phyloP scores from a whole-genome alignment of 1,140 invertebrate species.

The Elymnias hypermnestra region DNA sequence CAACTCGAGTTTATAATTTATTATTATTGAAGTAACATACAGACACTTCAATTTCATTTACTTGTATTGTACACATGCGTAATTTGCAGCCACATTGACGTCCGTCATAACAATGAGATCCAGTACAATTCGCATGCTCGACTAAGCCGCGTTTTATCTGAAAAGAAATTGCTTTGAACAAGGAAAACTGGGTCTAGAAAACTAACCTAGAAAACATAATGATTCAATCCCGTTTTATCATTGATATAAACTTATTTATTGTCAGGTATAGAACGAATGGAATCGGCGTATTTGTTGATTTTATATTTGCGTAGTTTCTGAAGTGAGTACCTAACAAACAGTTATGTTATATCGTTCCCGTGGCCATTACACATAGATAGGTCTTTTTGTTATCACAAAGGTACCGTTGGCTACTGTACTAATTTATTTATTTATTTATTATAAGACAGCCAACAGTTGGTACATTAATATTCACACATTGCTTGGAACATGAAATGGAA shows the following conservation, averaged over 20 bases:
- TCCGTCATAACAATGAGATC: slow-evolving; percentile 6
- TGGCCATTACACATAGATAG: slow-evolving; percentile 27
- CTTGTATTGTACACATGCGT: too few relatives aligned
- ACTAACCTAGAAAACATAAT: slow-evolving; percentile 27
- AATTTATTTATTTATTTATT: not conserved
- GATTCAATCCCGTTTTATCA: slow-evolving; percentile 24
- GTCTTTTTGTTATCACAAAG: slow-evolving; percentile 33
- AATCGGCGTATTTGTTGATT: not conserved
- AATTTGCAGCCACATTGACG: not conserved
- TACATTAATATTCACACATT: too few relatives aligned
- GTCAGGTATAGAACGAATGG: slow-evolving; percentile 2
- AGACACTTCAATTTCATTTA: too few relatives aligned
- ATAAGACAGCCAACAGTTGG: too few relatives aligned
- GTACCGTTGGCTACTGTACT: slow-evolving; percentile 27
- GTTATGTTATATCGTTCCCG: slow-evolving; percentile 42
- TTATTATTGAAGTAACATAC: too few relatives aligned
- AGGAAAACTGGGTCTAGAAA: slow-evolving; percentile 23
- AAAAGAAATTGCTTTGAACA: slow-evolving; percentile 4
- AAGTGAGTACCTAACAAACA: slow-evolving; percentile 29
- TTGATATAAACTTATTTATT: slow-evolving; percentile 24
- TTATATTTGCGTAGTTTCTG: not conserved
- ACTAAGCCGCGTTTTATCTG: slow-evolving; percentile 8
- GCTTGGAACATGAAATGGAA: too few relatives aligned
- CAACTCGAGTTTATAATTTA: too few relatives aligned
- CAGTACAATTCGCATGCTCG: not conserved